Conservation (phyloP, 2,888 invertebrate genomes). For the Uloborus plumipes region DNA sequence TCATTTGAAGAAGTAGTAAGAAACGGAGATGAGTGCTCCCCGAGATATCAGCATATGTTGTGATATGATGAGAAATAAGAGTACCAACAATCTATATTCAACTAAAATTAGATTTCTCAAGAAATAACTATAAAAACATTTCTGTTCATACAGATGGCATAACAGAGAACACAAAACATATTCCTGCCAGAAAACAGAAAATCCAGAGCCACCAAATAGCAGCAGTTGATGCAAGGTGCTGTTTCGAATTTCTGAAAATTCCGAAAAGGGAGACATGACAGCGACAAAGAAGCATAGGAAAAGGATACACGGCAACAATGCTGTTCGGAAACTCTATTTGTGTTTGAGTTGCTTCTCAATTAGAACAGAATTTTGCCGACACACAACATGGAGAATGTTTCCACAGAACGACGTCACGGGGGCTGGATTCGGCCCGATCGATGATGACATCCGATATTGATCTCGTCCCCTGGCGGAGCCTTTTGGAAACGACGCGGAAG, state of each 20-base stretch:
- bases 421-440: conserved; percentile 41
- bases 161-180: not conserved
- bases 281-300: not conserved
- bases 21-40: no score
- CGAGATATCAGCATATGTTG: no score
- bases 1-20: no score
- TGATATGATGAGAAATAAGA: no score
- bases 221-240: not conserved
- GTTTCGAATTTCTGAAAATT: not conserved
- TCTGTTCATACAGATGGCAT: not conserved
- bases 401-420: conserved; percentile 42
- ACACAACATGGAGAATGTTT: conserved; percentile 58
- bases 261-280: not conserved
- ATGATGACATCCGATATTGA: conserved; percentile 47
- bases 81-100: no score
- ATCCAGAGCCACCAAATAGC: not conserved
- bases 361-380: conserved; percentile 11
- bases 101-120: no score
- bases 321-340: not conserved
- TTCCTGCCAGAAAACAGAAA: not conserved
- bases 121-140: not conserved
- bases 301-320: conserved; percentile 44
- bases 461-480: conserved; percentile 40
- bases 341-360: not conserved
- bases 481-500: not conserved